Base-by-base conservation (phyloP, 2,888 invertebrate genomes). In the Drosophila anceps region DNA sequence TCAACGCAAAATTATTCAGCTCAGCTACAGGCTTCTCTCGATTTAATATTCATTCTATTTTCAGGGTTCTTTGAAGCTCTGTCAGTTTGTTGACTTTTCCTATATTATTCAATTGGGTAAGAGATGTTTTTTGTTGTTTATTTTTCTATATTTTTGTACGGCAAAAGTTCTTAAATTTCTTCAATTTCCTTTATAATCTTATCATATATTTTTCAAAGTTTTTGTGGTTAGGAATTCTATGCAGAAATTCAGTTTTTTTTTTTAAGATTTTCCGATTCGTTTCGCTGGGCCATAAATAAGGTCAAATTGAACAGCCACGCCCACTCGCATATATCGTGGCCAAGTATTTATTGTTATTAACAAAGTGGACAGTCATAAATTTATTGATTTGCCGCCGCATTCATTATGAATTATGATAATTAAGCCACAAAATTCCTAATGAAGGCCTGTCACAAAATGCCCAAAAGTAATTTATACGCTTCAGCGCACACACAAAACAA, bases 341-440 rank as follows among this genome's bases (percentile, higher is more conserved):
- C 35, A 59, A 59, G 13, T 39, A 46, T n/a, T 62, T 46, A 79
- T 65, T 61, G 46, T 70, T 60, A 64, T 66, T 79, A 48, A 37
- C 59, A 55, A 62, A 79, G 50, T 62, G 53, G 44, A 24, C 57
- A 53, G 66, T 64, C 67, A 67, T 33, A 50, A 62, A 81, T 72
- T 69, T 72, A 81, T 81, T 78, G 73, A 81, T 77, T 72, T 65
- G 48, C 51, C 31, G 68, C 73, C 31, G 68, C 73, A 65, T 68
- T 62, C 65, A 77, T 51, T 65, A 77, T 77, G 78, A 81, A 77
- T 73, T 81, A 77, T 81, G 73, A 73, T 77, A 78, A 78, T 81
- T 81, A 81, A 78, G 68, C 77, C 73, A 62, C 66, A 71, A 67
- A 77, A 80, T 67, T 60, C 68, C 48, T 72, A 78, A 78, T 78